Conservation (phyloP, 2,888 invertebrate genomes). For the Heliothis peltigera region DNA sequence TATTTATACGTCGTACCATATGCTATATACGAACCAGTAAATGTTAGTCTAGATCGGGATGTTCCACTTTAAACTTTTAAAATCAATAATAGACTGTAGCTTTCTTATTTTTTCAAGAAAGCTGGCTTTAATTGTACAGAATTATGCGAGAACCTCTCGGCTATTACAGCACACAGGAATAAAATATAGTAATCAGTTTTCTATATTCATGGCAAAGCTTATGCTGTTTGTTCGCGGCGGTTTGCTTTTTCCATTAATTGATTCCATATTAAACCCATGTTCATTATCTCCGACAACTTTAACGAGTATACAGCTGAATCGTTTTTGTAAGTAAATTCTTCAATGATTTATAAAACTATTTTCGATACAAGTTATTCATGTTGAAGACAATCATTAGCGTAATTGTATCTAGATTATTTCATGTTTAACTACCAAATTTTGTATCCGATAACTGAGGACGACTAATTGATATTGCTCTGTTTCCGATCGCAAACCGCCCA, state of each 20-base stretch:
- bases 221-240: slow-evolving; percentile 12
- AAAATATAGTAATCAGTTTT: slow-evolving; percentile 1
- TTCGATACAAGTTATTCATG: slow-evolving; percentile 31
- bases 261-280: slow-evolving; percentile 35
- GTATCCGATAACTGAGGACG: slow-evolving; percentile 52
- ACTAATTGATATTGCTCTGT: slow-evolving; percentile 65
- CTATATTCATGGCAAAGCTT: not conserved
- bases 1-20: slow-evolving; percentile 29
- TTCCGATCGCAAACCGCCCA: slow-evolving; percentile 59
- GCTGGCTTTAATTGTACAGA: not conserved
- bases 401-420: slow-evolving; percentile 57
- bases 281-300: slow-evolving; percentile 35
- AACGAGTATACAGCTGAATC: slow-evolving; percentile 27
- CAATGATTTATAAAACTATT: slow-evolving; percentile 42
- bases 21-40: slow-evolving; percentile 12
- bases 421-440: slow-evolving; percentile 41
- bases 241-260: slow-evolving; percentile 41
- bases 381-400: slow-evolving; percentile 52
- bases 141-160: slow-evolving; percentile 23
- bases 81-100: not conserved
- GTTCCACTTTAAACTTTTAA: not conserved
- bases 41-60: slow-evolving; percentile 6
- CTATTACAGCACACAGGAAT: slow-evolving; percentile 15
- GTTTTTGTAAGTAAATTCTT: slow-evolving; percentile 29
- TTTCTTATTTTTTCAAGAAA: not conserved